Conservation (phyloP, 2,888 invertebrate species). For the Sminthurinus aureus region DNA sequence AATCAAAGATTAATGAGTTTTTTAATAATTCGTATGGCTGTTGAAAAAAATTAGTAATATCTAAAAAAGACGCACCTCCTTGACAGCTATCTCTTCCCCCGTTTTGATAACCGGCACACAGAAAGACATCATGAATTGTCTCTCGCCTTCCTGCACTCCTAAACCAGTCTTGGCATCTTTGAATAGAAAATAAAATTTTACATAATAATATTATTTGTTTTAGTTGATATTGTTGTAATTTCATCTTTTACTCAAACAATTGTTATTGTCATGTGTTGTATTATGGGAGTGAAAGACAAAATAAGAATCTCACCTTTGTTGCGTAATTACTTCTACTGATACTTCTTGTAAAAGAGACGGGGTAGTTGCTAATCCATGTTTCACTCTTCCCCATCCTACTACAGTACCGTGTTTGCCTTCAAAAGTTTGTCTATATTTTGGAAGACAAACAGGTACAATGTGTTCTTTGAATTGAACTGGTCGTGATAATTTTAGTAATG, state of each 20-base stretch:
- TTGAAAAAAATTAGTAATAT: too few relatives aligned
- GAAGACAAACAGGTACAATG: constrained; percentile 90
- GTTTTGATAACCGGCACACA: constrained; percentile 93
- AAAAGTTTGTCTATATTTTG: constrained; percentile 76
- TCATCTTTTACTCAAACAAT: too few relatives aligned
- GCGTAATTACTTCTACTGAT: constrained; percentile 75
- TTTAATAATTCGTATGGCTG: constrained; percentile 21
- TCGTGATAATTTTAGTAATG: constrained; percentile 64
- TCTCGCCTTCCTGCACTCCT: constrained; percentile 87
- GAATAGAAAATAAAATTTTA: too few relatives aligned
- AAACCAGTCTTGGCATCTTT: constrained; percentile 86
- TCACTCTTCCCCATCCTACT: constrained; percentile 90
- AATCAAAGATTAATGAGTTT: neutral
- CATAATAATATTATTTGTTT: too few relatives aligned
- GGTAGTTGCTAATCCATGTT: constrained; percentile 80
- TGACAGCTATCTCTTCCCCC: constrained; percentile 72
- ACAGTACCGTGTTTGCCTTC: constrained; percentile 90
- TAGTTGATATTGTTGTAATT: too few relatives aligned
- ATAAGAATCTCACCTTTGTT: constrained; percentile 74
- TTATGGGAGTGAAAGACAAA: too few relatives aligned
- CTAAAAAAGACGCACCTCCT: constrained; percentile 62
- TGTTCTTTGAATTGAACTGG: constrained; percentile 89
- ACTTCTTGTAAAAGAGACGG: constrained; percentile 77
- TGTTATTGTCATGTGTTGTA: too few relatives aligned
- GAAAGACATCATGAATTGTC: constrained; percentile 90